A percentile compares a stretch with the other conserved stretches of the same genome.
These are phyloP conservation scores for Bacillus rossius DNA, from an alignment of 1,140 invertebrate species.

Conservation along the genomic window DNA sequence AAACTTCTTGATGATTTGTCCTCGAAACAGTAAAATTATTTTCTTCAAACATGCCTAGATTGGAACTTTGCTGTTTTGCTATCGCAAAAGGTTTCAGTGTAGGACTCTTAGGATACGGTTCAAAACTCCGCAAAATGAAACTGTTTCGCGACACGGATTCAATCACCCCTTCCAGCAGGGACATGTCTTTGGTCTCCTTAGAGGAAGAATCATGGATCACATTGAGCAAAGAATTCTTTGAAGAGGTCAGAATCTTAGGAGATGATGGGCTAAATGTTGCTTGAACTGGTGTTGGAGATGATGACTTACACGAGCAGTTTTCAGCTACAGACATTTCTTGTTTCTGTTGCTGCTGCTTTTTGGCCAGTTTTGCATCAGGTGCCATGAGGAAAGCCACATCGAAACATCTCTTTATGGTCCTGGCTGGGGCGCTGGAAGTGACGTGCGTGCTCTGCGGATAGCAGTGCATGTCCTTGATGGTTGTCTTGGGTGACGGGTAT, in stretches of 20 bases:
- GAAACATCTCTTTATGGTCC: slow-evolving; percentile 61
- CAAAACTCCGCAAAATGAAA: background rate
- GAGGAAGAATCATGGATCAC: no score
- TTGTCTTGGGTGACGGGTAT: background rate
- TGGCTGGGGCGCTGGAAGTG: slow-evolving; percentile 10
- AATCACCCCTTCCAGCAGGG: slow-evolving; percentile 27
- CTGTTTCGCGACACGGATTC: slow-evolving; percentile 18
- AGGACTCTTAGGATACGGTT: background rate
- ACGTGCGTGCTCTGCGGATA: background rate
- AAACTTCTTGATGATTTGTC: background rate
- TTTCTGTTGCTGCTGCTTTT: slow-evolving; percentile 45
- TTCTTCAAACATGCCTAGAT: slow-evolving; percentile 1
- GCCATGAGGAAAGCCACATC: slow-evolving; percentile 85
- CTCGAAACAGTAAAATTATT: background rate
- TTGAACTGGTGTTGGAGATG: no score
- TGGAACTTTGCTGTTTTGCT: background rate
- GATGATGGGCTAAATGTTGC: no score
- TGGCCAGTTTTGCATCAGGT: slow-evolving; percentile 70
- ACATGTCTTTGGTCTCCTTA: background rate
- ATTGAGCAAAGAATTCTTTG: no score
- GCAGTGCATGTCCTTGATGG: background rate
- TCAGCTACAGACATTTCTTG: no score
- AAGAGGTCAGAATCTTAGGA: no score
- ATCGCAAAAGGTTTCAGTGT: background rate
- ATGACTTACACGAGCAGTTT: no score